Percentiles rank a stretch among this genome's conserved stretches.
phyloP scores from a whole-genome alignment of 2,888 invertebrate genomes.

The Copidosoma aretas region DNA sequence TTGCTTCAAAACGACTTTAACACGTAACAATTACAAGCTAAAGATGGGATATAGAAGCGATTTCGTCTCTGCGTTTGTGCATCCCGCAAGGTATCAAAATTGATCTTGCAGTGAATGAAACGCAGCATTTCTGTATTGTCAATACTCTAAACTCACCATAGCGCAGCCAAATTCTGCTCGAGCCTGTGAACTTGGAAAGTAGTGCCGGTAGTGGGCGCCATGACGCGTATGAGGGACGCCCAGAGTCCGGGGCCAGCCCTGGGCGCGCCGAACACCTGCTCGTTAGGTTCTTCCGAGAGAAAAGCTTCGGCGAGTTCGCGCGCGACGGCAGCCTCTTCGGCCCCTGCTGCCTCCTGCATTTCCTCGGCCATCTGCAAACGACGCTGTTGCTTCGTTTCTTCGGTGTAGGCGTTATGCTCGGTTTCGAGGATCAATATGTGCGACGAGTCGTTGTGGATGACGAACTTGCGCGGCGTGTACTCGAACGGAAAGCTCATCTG shows the following conservation, averaged over 20 bases:
- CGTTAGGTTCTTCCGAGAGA: conserved; percentile 91
- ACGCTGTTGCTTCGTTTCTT: conserved; percentile 91
- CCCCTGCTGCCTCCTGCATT: conserved; percentile 96
- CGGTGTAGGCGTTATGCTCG: conserved; percentile 98
- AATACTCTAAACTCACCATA: conserved; percentile 67
- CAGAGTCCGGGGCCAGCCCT: conserved; percentile 96
- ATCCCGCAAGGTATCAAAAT: conserved; percentile 1
- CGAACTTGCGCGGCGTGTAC: conserved; percentile 94
- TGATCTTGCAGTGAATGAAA: conserved; percentile 23
- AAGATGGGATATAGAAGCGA: conserved; percentile 39
- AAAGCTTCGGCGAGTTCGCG: conserved; percentile 98
- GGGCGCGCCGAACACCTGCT: conserved; percentile 92
- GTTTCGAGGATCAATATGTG: conserved; percentile 93
- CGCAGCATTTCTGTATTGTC: conserved; percentile 5
- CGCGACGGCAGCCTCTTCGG: conserved; percentile 93
- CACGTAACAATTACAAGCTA: conserved; percentile 31
- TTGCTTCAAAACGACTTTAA: conserved; percentile 37
- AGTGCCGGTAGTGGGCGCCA: conserved; percentile 83
- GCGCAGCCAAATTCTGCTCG: conserved; percentile 96
- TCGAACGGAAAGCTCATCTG: conserved; percentile 92
- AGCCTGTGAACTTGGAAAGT: conserved; percentile 81
- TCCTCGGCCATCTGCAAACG: conserved; percentile 97
- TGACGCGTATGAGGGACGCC: conserved; percentile 88
- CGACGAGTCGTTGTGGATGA: conserved; percentile 89
- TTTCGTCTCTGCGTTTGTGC: conserved; percentile 33